These are phyloP conservation scores for Morbakka virulenta DNA, from an alignment of 30 jellyfish, hydroid and myxozoan genomes.

Conservation along the genomic window DNA sequence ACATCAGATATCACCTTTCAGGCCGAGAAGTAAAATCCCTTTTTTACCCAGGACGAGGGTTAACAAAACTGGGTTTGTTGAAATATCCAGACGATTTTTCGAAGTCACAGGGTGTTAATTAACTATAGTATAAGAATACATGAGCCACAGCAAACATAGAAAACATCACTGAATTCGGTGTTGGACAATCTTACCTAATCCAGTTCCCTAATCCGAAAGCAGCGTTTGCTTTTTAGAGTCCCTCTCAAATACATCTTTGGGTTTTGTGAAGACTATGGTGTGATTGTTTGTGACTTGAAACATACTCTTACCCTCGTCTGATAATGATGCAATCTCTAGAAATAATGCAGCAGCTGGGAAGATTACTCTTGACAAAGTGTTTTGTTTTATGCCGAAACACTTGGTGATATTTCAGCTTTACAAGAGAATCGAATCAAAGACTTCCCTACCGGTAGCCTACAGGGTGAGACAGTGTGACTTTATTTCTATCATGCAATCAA, in stretches of 20 bases:
- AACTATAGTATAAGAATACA: neutral
- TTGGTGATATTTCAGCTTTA: too few species aligned
- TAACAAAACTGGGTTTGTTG: neutral
- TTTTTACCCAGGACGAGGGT: neutral
- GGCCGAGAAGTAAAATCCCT: neutral
- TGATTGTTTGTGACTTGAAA: neutral
- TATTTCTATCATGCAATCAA: too few species aligned
- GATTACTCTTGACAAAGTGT: too few species aligned
- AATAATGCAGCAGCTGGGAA: neutral
- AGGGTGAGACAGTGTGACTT: too few species aligned
- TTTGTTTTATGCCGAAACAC: too few species aligned
- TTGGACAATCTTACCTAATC: neutral
- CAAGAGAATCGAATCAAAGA: too few species aligned
- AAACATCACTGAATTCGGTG: neutral
- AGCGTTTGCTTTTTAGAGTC: neutral
- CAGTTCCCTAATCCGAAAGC: neutral
- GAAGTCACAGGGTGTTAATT: neutral
- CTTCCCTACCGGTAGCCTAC: too few species aligned
- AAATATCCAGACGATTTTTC: neutral
- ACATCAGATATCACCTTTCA: neutral
- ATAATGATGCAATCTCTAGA: neutral
- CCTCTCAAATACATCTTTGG: neutral
- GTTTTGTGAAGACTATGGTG: neutral
- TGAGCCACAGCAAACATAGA: neutral
- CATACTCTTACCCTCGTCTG: neutral